Percentiles rank a stretch among this genome's conserved stretches.
These are phyloP conservation scores for Acheta domesticus DNA, from an alignment of 2,888 invertebrate genomes.

Conservation along the genomic window DNA sequence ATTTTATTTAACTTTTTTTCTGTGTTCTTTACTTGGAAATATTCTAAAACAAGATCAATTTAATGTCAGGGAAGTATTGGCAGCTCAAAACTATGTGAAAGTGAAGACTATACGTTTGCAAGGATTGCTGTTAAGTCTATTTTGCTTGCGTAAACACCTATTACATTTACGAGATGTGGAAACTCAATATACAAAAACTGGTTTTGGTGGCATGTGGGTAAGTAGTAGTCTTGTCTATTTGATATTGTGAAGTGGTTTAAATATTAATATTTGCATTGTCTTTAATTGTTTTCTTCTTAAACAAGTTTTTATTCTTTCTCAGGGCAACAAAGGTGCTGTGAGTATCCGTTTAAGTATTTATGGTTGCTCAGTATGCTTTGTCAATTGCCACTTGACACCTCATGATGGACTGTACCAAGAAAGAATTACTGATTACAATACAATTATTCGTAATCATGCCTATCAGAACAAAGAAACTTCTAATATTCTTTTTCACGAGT, in stretches of 20 bases:
- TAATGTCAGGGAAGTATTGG: slow-evolving; percentile 59
- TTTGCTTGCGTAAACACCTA: slow-evolving; percentile 73
- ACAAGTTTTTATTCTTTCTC: slow-evolving; percentile 42
- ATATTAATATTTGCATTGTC: no score
- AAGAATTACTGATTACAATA: slow-evolving; percentile 82
- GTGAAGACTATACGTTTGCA: slow-evolving; percentile 78
- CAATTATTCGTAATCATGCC: slow-evolving; percentile 76
- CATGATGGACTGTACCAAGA: slow-evolving; percentile 83
- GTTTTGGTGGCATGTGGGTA: slow-evolving; percentile 90
- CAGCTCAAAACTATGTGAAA: slow-evolving; percentile 67
- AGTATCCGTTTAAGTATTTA: slow-evolving; percentile 82
- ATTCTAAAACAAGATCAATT: background rate
- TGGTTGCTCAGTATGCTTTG: slow-evolving; percentile 82
- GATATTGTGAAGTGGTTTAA: background rate
- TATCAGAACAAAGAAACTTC: slow-evolving; percentile 71
- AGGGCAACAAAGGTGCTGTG: slow-evolving; percentile 96
- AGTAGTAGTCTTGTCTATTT: slow-evolving; percentile 43
- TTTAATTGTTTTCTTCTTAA: slow-evolving; percentile 1
- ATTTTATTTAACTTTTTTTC: slow-evolving; percentile 24
- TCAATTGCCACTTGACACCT: slow-evolving; percentile 87
- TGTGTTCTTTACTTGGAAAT: background rate
- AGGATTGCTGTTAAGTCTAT: slow-evolving; percentile 76
- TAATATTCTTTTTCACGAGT: slow-evolving; percentile 90
- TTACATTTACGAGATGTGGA: slow-evolving; percentile 80
- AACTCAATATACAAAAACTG: slow-evolving; percentile 83